Conservation (phyloP, 2,888 invertebrate species). For the Morpho helenor region DNA sequence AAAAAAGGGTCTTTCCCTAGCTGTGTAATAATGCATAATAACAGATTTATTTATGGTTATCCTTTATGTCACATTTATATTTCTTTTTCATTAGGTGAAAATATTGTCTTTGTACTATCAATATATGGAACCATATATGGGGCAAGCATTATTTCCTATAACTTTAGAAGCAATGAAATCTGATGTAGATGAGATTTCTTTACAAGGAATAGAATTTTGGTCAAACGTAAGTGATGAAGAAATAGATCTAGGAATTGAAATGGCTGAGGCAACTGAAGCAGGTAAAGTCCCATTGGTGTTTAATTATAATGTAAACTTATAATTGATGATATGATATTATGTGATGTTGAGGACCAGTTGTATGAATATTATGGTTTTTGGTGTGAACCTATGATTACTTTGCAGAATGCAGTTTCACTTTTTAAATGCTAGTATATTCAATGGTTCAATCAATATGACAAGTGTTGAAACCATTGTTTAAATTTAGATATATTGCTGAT, state of each 20-base stretch:
- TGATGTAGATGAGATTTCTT: conserved; percentile 95
- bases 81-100: conserved; percentile 78
- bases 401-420: too few relatives aligned
- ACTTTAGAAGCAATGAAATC: conserved; percentile 99
- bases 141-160: conserved; percentile 97
- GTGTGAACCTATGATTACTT: neutral
- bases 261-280: conserved; percentile 94
- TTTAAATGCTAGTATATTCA: too few relatives aligned
- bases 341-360: too few relatives aligned
- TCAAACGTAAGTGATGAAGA: conserved; percentile 99
- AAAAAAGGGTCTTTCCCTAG: too few relatives aligned
- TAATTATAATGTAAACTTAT: neutral
- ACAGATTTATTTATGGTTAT: neutral
- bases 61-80: neutral
- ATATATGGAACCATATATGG: conserved; percentile 99
- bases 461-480: too few relatives aligned
- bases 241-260: conserved; percentile 96
- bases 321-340: too few relatives aligned
- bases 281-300: conserved; percentile 44
- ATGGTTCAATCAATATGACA: too few relatives aligned
- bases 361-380: neutral
- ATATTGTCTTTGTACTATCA: conserved; percentile 99
- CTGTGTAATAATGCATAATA: too few relatives aligned
- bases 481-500: neutral
- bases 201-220: conserved; percentile 99